A percentile compares a stretch with the other conserved stretches of the same genome.
These are phyloP conservation scores for Chelonia mydas DNA, from an alignment of 2,797 vertebrate genomes.

Conservation along the genomic window DNA sequence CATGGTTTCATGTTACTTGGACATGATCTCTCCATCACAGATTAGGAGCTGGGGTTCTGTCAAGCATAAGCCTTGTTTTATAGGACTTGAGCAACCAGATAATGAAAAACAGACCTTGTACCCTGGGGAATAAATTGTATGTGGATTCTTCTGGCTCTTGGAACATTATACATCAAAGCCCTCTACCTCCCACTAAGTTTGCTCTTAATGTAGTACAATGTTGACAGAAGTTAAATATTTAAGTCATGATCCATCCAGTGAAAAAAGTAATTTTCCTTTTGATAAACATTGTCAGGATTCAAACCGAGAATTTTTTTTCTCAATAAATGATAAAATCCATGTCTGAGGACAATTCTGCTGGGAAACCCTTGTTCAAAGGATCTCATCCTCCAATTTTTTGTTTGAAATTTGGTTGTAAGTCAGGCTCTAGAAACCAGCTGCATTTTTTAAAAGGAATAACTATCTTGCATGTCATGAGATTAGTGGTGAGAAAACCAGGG, in stretches of 20 bases:
- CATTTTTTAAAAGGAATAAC: neutral
- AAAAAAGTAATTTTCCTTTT: slow-evolving; percentile 44
- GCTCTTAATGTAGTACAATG: slow-evolving; percentile 12
- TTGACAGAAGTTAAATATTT: slow-evolving; percentile 62
- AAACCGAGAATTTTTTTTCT: slow-evolving; percentile 59
- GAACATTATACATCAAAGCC: neutral
- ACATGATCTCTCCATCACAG: neutral
- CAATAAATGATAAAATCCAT: slow-evolving; percentile 34
- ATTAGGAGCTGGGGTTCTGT: slow-evolving; percentile 29
- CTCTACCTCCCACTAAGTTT: slow-evolving; percentile 57
- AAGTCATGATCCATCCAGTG: slow-evolving; percentile 44
- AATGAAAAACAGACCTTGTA: slow-evolving; percentile 61
- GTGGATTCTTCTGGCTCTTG: slow-evolving; percentile 23
- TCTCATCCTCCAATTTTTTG: slow-evolving; percentile 44
- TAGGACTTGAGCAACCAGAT: slow-evolving; percentile 28
- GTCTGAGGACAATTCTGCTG: slow-evolving; percentile 2
- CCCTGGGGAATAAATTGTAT: slow-evolving; percentile 43
- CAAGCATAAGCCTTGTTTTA: slow-evolving; percentile 36
- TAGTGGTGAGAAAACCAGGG: slow-evolving; percentile 30
- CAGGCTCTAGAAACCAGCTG: neutral
- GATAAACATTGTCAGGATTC: slow-evolving; percentile 65
- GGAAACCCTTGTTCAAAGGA: slow-evolving; percentile 42
- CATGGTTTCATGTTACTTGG: neutral
- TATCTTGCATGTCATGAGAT: slow-evolving; percentile 17
- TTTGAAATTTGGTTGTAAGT: slow-evolving; percentile 57